Conservation (phyloP, 2,113 vertebrate species). For the Rhadina sibilatrix region DNA sequence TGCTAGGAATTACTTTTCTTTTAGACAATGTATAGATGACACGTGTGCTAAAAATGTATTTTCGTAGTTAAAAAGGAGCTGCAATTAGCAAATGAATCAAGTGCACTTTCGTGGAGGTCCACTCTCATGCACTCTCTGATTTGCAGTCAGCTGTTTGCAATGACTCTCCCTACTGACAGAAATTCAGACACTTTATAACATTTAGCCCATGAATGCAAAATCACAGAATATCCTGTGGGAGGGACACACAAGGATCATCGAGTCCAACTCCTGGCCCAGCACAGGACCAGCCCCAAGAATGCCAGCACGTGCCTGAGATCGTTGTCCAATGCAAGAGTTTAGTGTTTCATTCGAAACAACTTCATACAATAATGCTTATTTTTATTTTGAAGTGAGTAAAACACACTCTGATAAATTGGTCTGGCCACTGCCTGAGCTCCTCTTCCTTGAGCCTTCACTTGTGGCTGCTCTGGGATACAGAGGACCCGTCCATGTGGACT, state of each 20-base stretch:
- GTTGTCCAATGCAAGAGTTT: background rate
- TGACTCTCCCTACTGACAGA: background rate
- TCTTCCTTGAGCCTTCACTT: background rate
- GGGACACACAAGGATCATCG: background rate
- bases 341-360: background rate
- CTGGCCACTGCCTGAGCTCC: background rate
- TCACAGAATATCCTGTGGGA: background rate
- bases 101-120: background rate
- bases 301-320: background rate
- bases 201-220: background rate
- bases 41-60: background rate
- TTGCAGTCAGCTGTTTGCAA: background rate
- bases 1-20: background rate
- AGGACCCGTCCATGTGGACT: accelerated
- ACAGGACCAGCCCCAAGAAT: background rate
- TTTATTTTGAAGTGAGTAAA: background rate
- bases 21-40: background rate
- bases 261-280: background rate
- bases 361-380: background rate
- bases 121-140: background rate
- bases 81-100: background rate
- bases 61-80: background rate
- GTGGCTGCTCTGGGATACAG: background rate
- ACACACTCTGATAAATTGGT: accelerated
- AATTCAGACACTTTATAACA: accelerated